phyloP scores from a whole-genome alignment of 2,113 vertebrate species.

The Laticauda laticaudata region DNA sequence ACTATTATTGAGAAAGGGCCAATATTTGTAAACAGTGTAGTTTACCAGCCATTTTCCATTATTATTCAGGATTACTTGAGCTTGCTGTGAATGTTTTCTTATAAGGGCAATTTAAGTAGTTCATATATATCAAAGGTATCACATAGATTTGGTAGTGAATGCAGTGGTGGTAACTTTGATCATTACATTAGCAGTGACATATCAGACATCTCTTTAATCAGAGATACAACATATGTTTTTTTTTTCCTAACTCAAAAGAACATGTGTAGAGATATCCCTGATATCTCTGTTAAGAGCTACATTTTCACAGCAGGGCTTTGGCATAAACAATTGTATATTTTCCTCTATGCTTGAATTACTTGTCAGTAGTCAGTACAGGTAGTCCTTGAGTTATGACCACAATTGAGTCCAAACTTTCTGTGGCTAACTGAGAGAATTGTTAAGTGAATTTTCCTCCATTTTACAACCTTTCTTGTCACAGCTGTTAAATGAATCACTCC shows the following conservation, averaged over 20 bases:
- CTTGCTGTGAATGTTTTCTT: not conserved
- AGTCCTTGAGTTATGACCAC: not conserved
- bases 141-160: not conserved
- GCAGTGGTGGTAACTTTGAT: not conserved
- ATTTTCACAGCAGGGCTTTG: not conserved
- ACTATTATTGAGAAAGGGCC: not conserved
- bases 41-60: not conserved
- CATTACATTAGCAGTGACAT: not conserved
- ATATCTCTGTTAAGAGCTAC: not conserved
- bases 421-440: not conserved
- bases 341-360: not conserved
- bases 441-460: not conserved
- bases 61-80: not conserved
- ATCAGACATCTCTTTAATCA: not conserved
- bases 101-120: not conserved
- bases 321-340: not conserved
- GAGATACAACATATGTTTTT: not conserved
- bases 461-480: not conserved
- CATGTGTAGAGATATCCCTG: not conserved
- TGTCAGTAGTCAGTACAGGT: not conserved
- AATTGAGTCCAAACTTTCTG: not conserved
- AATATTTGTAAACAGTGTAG: not conserved
- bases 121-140: not conserved
- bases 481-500: not conserved
- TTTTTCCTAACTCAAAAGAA: not conserved